phyloP scores from a whole-genome alignment of 2,797 vertebrate species.

The Phalanger gymnotis region DNA sequence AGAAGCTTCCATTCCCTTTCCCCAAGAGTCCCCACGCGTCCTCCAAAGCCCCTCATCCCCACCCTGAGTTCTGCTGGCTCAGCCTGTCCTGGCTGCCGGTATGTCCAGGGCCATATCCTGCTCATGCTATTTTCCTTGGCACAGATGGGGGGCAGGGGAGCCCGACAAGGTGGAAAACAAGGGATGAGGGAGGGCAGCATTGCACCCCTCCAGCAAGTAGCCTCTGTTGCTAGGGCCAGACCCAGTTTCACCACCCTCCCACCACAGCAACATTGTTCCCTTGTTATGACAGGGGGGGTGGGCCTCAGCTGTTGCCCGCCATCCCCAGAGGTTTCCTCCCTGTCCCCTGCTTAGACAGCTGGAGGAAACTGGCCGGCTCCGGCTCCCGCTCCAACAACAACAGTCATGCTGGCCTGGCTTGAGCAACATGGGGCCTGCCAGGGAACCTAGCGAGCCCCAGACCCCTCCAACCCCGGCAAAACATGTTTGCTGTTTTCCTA shows the following conservation, averaged over 20 bases:
- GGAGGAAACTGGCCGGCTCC: constrained; percentile 70
- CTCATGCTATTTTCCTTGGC: constrained; percentile 83
- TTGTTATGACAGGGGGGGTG: constrained; percentile 82
- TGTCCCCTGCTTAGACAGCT: constrained; percentile 71
- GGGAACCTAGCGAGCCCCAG: constrained; percentile 64
- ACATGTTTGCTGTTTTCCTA: constrained; percentile 78
- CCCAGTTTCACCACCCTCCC: constrained; percentile 35
- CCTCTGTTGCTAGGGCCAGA: constrained; percentile 32
- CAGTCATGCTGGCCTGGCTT: constrained; percentile 55
- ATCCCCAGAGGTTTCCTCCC: constrained; percentile 73
- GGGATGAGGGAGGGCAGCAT: not conserved
- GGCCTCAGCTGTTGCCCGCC: constrained; percentile 57
- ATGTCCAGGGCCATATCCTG: constrained; percentile 50
- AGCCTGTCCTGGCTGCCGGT: not conserved
- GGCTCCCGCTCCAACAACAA: constrained; percentile 77
- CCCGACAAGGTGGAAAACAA: constrained; percentile 83
- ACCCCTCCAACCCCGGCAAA: constrained; percentile 70
- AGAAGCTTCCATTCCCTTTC: not conserved
- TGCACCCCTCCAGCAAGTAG: constrained; percentile 6
- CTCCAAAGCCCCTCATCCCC: not conserved
- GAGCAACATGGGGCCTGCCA: constrained; percentile 26
- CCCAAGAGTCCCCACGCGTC: not conserved
- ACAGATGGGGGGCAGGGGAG: not conserved
- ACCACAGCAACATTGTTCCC: constrained; percentile 81
- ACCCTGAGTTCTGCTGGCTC: not conserved